Base-by-base conservation (phyloP, 2,888 invertebrate species). In the Leptinotarsa juncta region DNA sequence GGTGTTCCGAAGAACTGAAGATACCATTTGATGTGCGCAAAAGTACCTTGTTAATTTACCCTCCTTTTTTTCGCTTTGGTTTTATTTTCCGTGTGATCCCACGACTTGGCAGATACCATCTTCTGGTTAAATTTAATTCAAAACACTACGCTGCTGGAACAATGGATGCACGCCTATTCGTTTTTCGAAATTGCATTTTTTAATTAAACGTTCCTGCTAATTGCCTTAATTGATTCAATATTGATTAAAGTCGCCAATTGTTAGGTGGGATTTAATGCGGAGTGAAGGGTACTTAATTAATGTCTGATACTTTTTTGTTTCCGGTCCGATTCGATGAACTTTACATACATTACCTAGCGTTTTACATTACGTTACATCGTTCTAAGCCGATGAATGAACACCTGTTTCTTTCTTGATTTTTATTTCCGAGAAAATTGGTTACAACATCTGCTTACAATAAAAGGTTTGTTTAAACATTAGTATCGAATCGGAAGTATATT, bases 101-200 rank as follows among this genome's bases (percentile, higher is more conserved):
- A 82, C 82, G 82, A 82, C 82, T 83, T 78, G 73, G 26, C 76
- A 73, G 83, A 83, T 83, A 83, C 70, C 80, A 83, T 83, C 83
- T 79, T 67, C 72, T 75, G 77, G 76, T 73, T 81, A 76, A 81
- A 82, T 81, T 81, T 81, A 81, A 81, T 80, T 82, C 80, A 80
- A 81, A 82, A 77, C 73, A 75, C 73, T 71, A 67, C 72, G 70
- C 74, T 73, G 65, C 76, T 42, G 70, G 72, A 80, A 78, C 79
- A 81, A 77, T 79, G 78, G 77, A 72, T 75, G 75, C 65, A 74
- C 77, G 77, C 77, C 77, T 77, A 72, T 74, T 74, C 71, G 67
- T 77, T 77, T 77, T 77, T 77, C 67, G 70, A 72, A 71, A 70
- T 66, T 72, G 72, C 76, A 70, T 77, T 77, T 74, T 74, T 74